Evolutionary conservation across 2,797 vertebrate genomes (phyloP).

Genomic region (Gadopsis bispinosus): DNA sequence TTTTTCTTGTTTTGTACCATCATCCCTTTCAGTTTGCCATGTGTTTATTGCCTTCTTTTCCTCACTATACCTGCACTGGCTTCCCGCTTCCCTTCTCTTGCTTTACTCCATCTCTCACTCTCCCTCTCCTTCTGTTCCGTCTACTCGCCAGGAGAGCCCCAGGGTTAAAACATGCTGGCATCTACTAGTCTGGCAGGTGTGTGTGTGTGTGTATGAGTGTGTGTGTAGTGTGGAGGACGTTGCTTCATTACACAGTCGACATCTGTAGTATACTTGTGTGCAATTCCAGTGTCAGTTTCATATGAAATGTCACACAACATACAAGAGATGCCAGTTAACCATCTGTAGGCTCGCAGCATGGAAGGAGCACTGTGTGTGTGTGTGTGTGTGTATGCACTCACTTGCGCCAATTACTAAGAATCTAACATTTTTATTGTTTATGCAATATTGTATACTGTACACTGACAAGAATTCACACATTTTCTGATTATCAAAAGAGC

Average conservation of each 20-base stretch:
- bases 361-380: not conserved
- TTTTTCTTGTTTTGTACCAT: conserved; percentile 41
- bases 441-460: not conserved
- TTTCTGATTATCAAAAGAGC: not conserved
- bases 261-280: conserved; percentile 57
- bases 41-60: conserved; percentile 43
- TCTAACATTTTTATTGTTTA: conserved; percentile 2
- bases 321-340: conserved; percentile 34
- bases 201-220: conserved; percentile 27
- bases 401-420: not conserved
- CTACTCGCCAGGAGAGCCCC: conserved; percentile 65
- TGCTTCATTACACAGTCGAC: conserved; percentile 59
- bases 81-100: conserved; percentile 39
- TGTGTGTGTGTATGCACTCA: too few species aligned
- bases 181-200: conserved; percentile 65
- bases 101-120: conserved; percentile 43
- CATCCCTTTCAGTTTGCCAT: conserved; percentile 33
- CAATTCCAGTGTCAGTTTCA: conserved; percentile 46
- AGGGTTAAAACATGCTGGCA: conserved; percentile 76
- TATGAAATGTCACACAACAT: conserved; percentile 54
- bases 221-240: conserved; percentile 13
- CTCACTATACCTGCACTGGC: conserved; percentile 41
- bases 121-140: conserved; percentile 67
- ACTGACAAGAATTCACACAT: not conserved
- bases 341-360: conserved; percentile 27